Evolutionary conservation across 2,888 invertebrate genomes (phyloP), one percentile per base, ranked within the genome.

Genomic region (Sisyra terminalis): DNA sequence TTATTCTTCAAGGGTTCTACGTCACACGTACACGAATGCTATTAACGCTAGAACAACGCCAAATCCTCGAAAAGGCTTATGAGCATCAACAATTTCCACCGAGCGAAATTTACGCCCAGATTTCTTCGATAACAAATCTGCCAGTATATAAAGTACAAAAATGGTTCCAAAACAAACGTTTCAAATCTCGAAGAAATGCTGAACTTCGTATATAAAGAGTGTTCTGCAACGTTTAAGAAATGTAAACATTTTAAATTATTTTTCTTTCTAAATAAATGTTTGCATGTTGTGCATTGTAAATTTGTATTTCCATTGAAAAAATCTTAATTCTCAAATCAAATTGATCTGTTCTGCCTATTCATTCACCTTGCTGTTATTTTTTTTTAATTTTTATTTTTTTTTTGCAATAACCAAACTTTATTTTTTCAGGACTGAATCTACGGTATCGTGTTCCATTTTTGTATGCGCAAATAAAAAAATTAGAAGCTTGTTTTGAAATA

Each of bases 241-340:
- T 38, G 17, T 38, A 38, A 16, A 18, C 17, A 38, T 38, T 11
- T 38, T 16, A 9, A 38, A 16, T 16, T 38, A 17, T 38, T 16
- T 38, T 16, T 38, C 11, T 38, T 16, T 38, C 14, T 38, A 38
- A 16, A 38, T 38, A 38, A 16, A 17, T 38, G 17, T 38, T 16
- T 38, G 17, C 24, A 8, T 38, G 11, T 15, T 38, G 11, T 16
- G 63, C 45, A 69, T 70, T 57, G 68, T 70, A 46, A 76, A 76
- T 61, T 69, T 68, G 50, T 34, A 8, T 34, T 34, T 14, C 15
- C 34, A 13, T n/a, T n/a, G n/a, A 34, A n/a, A n/a, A 11, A 34
- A n/a, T 14, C 11, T 34, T 11, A 2, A 34, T 34, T 2, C 15
- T 34, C 15, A 34, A 34, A 3, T n/a, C 13, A 31, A 11, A 3